phyloP scores from a whole-genome alignment of 2,113 vertebrate genomes.

The Struthidea cinerea region DNA sequence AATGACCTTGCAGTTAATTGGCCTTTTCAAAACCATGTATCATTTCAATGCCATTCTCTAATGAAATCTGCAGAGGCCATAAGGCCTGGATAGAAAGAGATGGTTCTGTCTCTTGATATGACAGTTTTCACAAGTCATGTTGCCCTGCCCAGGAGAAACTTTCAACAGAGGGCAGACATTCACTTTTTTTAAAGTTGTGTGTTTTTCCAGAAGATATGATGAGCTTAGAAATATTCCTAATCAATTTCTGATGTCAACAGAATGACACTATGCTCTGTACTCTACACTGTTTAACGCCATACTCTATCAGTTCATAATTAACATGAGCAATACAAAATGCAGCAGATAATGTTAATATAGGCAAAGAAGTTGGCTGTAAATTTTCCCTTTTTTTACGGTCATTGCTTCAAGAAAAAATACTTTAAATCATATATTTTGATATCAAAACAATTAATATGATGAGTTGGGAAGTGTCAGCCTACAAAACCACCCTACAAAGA shows the following conservation, averaged over 20 bases:
- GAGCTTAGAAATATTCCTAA: not conserved
- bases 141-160: not conserved
- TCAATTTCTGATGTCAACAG: not conserved
- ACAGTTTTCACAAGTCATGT: not conserved
- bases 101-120: not conserved
- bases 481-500: not conserved
- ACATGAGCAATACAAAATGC: not conserved
- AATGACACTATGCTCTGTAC: not conserved
- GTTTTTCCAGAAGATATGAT: not conserved
- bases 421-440: not conserved
- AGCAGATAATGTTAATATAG: not conserved
- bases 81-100: not conserved
- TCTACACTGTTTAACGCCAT: not conserved
- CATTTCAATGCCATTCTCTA: not conserved
- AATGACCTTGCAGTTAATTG: not conserved
- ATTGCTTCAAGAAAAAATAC: not conserved
- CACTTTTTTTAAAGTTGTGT: not conserved
- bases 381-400: not conserved
- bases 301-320: not conserved
- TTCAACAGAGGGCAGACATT: not conserved
- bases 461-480: not conserved
- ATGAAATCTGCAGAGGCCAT: not conserved
- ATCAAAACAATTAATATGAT: not conserved
- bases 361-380: not conserved
- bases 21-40: not conserved